Base-by-base conservation (phyloP, 2,888 invertebrate genomes). In the Teleiodes luculella region DNA sequence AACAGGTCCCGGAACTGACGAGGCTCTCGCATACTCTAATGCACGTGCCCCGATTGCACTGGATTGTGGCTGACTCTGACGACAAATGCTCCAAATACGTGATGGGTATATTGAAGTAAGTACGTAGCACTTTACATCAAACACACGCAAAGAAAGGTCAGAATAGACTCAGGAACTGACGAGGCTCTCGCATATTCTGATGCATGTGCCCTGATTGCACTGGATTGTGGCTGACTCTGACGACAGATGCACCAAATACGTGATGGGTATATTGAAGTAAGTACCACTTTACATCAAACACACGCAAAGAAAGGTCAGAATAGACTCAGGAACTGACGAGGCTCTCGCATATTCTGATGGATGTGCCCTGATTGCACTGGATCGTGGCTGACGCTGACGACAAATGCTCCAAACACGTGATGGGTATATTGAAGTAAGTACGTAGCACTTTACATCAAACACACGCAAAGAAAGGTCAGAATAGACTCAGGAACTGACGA, bases 51-150 rank as follows among this genome's bases (percentile, higher is more conserved):
- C 90, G 92, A 53, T 72, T 96, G 46, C 93, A 94, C 70, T 96
- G 96, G 96, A 93, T 96, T 62, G 90, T 96, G n/a, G 93, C 95
- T 36, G 95, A 96, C 78, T 96, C 96, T 76, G 90, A 92, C 50
- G 80, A 86, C 8, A 61, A 71, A 3, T 92, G 93, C 68, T 92
- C 92, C 55, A 78, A 83, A 46, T 81, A 80, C 66, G 83, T 94
- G 35, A 78, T 87, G 39, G 78, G 75, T 56, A 77, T 93, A 60
- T 78, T 93, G 0, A 86, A 71, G 89, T 89, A 66, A 69, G 71
- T 47, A 2, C 3, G n/a, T n/a, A n/a, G n/a, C 2, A 33, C n/a
- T n/a, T n/a, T n/a, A 33, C 24, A 6, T 24, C 24, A 24, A 24
- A 24, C 24, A 4, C 6, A 24, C 3, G 24, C 6, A 24, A 24